phyloP scores from a whole-genome alignment of 2,113 vertebrate species.

The Gracilinanus agilis region DNA sequence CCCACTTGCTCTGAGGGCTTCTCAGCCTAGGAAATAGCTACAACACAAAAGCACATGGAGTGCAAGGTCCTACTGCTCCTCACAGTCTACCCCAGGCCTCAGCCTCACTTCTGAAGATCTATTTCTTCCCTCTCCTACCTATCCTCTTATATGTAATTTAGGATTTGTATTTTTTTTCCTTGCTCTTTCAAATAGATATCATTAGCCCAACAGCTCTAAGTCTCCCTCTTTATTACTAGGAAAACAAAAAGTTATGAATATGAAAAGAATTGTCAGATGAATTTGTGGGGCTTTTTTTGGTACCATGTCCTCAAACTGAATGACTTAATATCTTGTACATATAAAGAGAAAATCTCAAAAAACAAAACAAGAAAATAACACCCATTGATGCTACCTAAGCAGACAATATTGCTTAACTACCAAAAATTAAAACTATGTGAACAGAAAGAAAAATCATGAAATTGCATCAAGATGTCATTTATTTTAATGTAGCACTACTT shows the following conservation, averaged over 20 bases:
- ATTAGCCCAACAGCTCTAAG: conserved; percentile 77
- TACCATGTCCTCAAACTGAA: conserved; percentile 96
- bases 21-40: no score
- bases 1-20: conserved; percentile 78
- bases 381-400: not conserved
- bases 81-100: conserved; percentile 76
- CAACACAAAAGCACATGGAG: conserved; percentile 68
- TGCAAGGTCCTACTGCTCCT: conserved; percentile 55
- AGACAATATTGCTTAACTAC: not conserved
- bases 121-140: conserved; percentile 78
- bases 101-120: conserved; percentile 75
- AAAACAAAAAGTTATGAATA: conserved; percentile 89
- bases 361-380: no score
- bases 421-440: not conserved
- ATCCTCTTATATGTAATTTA: conserved; percentile 93
- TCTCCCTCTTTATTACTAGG: conserved; percentile 88
- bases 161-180: conserved; percentile 87
- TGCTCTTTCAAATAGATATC: conserved; percentile 74
- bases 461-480: not conserved
- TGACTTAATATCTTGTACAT: conserved; percentile 99
- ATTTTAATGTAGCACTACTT: not conserved
- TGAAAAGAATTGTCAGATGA: conserved; percentile 94
- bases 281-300: conserved; percentile 93
- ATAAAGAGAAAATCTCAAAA: conserved; percentile 88
- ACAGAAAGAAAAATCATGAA: not conserved